phyloP scores from a whole-genome alignment of 2,888 invertebrate species.

The Augochlorella aurata region DNA sequence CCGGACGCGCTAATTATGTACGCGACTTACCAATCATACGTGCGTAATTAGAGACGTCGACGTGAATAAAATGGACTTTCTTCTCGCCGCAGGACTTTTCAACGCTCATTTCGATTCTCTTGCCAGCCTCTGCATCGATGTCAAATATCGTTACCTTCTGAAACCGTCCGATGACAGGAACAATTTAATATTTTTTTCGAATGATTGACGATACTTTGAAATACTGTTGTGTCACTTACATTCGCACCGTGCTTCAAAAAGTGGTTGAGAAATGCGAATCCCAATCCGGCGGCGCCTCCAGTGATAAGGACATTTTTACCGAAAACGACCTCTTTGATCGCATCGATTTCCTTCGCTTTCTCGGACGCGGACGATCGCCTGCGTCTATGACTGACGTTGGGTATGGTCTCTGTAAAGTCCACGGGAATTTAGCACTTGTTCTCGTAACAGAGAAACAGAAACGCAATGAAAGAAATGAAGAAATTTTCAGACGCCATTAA shows the following conservation, averaged over 20 bases:
- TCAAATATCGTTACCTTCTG: conserved; percentile 76
- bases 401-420: conserved; percentile 37
- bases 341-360: conserved; percentile 74
- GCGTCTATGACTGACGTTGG: conserved; percentile 13
- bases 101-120: conserved; percentile 63
- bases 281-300: conserved; percentile 77
- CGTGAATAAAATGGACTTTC: conserved; percentile 71
- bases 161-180: background rate
- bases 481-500: background rate
- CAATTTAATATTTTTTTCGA: background rate
- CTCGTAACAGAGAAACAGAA: background rate
- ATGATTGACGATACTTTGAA: background rate
- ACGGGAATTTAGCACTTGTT: background rate
- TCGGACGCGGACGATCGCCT: conserved; percentile 74
- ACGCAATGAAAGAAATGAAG: too few relatives aligned
- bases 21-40: conserved; percentile 70
- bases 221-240: conserved; percentile 62
- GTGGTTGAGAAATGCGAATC: conserved; percentile 75
- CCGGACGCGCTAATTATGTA: background rate
- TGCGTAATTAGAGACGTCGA: conserved; percentile 72
- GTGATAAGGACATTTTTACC: conserved; percentile 77
- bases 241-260: conserved; percentile 76
- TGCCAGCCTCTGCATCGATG: conserved; percentile 68
- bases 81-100: conserved; percentile 73
- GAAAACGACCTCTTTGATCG: conserved; percentile 73